Conservation (phyloP, 2,113 vertebrate species). For the Lagenorhynchus albirostris region DNA sequence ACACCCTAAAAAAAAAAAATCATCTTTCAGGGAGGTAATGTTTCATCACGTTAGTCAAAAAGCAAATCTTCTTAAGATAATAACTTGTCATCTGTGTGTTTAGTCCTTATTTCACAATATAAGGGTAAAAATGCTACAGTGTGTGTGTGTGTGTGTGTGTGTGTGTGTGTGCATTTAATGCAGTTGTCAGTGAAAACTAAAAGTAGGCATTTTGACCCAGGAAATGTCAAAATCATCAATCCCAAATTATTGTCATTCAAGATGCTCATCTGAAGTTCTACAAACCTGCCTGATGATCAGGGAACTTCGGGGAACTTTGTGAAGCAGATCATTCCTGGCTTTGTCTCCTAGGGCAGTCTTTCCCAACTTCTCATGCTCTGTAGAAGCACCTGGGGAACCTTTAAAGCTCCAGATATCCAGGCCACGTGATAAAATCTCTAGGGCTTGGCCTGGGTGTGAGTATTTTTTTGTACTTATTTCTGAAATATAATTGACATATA, state of each 20-base stretch:
- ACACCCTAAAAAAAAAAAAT: not conserved
- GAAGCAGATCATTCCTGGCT: not conserved
- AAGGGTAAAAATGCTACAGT: not conserved
- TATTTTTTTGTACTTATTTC: not conserved
- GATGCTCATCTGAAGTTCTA: not conserved
- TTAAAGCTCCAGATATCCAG: not conserved
- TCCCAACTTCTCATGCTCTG: not conserved
- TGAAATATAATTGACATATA: not conserved
- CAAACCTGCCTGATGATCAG: not conserved
- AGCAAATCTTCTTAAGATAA: not conserved
- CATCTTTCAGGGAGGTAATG: not conserved
- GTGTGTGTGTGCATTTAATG: not conserved
- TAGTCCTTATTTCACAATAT: not conserved
- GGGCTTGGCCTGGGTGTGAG: not conserved
- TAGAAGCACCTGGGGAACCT: not conserved
- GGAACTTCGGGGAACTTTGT: not conserved
- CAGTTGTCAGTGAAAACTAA: not conserved
- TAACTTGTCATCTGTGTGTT: not conserved
- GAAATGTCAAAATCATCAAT: not conserved
- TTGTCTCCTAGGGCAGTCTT: not conserved
- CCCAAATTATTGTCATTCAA: not conserved
- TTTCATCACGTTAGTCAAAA: not conserved
- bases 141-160: not conserved
- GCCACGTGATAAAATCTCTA: not conserved
- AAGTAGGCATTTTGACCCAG: not conserved